These are phyloP conservation scores for Cecidostiba fungosa DNA, from an alignment of 2,888 invertebrate genomes.

Conservation along the genomic window DNA sequence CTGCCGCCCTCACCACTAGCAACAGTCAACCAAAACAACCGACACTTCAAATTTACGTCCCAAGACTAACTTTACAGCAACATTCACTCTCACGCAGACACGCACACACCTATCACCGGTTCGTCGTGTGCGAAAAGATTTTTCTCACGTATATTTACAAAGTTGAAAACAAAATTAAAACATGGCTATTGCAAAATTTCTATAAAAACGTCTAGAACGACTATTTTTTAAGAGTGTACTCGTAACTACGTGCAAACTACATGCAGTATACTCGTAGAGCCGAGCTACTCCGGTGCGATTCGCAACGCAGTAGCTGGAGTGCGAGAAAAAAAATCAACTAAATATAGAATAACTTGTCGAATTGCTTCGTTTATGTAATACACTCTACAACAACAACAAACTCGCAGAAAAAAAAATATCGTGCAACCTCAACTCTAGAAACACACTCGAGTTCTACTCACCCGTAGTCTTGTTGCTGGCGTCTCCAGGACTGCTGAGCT, in stretches of 20 bases:
- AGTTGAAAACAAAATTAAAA: constrained; percentile 56
- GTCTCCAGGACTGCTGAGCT: constrained; percentile 72
- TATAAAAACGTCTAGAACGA: not conserved
- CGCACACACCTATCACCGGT: constrained; percentile 66
- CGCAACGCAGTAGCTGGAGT: constrained; percentile 10
- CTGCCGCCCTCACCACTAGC: constrained; percentile 95
- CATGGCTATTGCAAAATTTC: not conserved
- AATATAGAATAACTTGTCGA: not conserved
- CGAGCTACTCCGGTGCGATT: not conserved
- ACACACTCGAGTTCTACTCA: constrained; percentile 59
- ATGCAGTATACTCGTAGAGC: constrained; percentile 52
- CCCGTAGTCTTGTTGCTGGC: constrained; percentile 76
- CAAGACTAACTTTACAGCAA: constrained; percentile 63
- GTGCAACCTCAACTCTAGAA: not conserved
- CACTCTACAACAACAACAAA: not conserved
- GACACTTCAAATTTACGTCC: constrained; percentile 80
- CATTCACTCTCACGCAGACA: not conserved
- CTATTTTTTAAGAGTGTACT: constrained; percentile 61
- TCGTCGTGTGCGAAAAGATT: not conserved
- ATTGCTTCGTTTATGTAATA: constrained; percentile 29
- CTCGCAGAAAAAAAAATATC: constrained; percentile 10
- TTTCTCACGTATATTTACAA: constrained; percentile 11
- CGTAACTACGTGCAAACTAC: constrained; percentile 72
- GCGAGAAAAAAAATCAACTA: constrained; percentile 12
- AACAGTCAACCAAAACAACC: constrained; percentile 80